Percentiles rank a stretch among this genome's conserved stretches.
phyloP scores from a whole-genome alignment of 2,113 vertebrate species.

The Pristiophorus japonicus region DNA sequence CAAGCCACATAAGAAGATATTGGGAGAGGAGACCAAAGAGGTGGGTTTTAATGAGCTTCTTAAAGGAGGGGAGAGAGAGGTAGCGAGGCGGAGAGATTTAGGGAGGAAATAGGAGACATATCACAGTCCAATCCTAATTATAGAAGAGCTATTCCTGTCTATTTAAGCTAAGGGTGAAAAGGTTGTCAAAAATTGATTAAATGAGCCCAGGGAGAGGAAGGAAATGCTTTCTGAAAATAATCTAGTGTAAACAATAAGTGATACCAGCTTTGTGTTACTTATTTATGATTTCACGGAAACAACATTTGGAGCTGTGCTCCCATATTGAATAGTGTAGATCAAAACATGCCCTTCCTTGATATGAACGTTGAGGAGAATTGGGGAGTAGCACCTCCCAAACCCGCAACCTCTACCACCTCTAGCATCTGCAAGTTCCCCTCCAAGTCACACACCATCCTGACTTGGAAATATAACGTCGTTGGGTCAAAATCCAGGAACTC shows the following conservation, averaged over 20 bases:
- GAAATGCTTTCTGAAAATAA: conserved; percentile 1
- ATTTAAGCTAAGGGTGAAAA: background rate
- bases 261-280: background rate
- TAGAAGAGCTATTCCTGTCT: background rate
- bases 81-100: background rate
- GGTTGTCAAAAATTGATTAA: background rate
- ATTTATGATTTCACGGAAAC: background rate
- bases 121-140: background rate
- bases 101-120: background rate
- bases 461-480: too few species aligned
- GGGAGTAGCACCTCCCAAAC: too few species aligned
- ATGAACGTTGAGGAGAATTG: background rate
- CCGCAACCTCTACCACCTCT: too few species aligned
- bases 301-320: background rate
- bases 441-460: too few species aligned
- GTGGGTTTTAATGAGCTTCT: background rate
- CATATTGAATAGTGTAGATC: background rate
- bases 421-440: too few species aligned
- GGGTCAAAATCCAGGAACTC: too few species aligned
- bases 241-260: background rate
- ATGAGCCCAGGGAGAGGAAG: background rate
- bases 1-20: background rate
- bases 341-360: background rate
- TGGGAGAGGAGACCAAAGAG: background rate
- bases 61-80: background rate